Evolutionary conservation across 2,797 vertebrate species (phyloP).

Genomic region (Gastrophryne carolinensis): DNA sequence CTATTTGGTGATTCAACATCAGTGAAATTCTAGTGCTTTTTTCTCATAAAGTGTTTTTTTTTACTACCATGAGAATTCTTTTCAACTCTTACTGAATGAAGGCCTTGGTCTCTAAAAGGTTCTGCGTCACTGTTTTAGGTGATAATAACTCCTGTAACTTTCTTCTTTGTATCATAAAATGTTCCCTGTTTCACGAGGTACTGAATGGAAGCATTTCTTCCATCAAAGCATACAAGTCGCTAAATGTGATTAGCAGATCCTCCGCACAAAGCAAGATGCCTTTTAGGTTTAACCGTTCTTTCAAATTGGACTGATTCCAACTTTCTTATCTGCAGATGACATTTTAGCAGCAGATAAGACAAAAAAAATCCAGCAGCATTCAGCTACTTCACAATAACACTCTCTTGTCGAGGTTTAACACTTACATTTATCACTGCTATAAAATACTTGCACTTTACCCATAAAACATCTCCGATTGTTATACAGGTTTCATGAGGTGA

Average conservation of each 20-base stretch:
- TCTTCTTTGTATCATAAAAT: too few relatives aligned
- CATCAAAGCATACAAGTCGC: neutral
- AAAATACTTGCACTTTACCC: constrained; percentile 6
- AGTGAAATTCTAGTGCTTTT: too few relatives aligned
- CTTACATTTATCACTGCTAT: constrained; percentile 7
- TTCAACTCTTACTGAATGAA: too few relatives aligned
- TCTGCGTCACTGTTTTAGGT: too few relatives aligned
- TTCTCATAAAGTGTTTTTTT: too few relatives aligned
- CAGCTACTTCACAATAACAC: constrained; percentile 5
- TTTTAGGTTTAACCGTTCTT: neutral
- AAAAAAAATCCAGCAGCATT: neutral
- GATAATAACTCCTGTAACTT: too few relatives aligned
- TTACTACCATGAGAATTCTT: too few relatives aligned
- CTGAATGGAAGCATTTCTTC: too few relatives aligned
- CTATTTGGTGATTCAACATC: too few relatives aligned
- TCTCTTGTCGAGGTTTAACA: constrained; percentile 27
- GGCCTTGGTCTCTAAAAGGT: too few relatives aligned
- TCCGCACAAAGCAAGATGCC: neutral
- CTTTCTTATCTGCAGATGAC: neutral
- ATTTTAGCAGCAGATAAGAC: neutral
- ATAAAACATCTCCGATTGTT: neutral
- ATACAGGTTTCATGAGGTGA: neutral
- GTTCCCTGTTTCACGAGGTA: too few relatives aligned
- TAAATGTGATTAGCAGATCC: neutral
- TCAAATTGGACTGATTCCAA: neutral